Conservation (phyloP, 2,888 invertebrate genomes). For the Dione vanillae region DNA sequence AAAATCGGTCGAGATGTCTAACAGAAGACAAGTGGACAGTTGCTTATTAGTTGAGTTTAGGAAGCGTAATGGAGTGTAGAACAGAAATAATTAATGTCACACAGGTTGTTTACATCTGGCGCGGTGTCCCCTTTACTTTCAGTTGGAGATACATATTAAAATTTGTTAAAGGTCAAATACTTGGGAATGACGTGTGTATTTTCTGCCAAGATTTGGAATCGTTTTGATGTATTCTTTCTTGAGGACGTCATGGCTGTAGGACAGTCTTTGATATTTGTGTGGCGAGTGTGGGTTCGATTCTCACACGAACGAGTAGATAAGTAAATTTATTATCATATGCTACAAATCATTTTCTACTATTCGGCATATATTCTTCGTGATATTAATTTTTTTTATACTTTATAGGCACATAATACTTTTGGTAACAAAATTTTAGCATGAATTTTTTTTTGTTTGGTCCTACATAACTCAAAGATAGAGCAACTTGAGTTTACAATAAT, state of each 20-base stretch:
- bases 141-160: constrained; percentile 15
- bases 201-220: constrained; percentile 8
- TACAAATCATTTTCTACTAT: no score
- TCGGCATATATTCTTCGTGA: no score
- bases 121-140: constrained; percentile 7
- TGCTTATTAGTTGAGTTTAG: constrained; percentile 43
- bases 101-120: constrained; percentile 30
- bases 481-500: no score
- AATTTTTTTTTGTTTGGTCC: no score
- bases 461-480: no score
- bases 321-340: no score
- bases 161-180: constrained; percentile 30
- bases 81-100: constrained; percentile 44
- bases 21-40: constrained; percentile 37
- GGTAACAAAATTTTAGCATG: no score
- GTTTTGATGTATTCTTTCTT: constrained; percentile 14
- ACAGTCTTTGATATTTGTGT: neutral
- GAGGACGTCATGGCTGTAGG: neutral
- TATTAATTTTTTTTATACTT: neutral
- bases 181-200: constrained; percentile 12
- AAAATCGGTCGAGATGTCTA: constrained; percentile 37
- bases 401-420: no score
- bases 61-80: constrained; percentile 40
- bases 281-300: neutral
- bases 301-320: neutral